Evolutionary conservation across 2,797 vertebrate genomes (phyloP), one percentile per base, ranked within the genome.

Genomic region (Semotilus atromaculatus): DNA sequence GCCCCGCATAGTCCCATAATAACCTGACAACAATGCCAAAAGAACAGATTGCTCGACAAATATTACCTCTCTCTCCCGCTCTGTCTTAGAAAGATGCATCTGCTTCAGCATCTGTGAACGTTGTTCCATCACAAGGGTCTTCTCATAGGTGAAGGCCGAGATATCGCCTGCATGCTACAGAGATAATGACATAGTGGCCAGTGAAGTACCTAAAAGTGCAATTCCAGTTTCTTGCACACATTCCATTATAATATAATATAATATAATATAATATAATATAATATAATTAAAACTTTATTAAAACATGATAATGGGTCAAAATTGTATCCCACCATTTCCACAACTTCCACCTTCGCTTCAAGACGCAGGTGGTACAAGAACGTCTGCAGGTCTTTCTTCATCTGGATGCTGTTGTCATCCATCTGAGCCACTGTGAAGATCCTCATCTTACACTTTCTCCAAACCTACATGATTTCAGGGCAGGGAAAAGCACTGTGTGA

Each of bases 401-500:
- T 99, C 93, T 98, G 97, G 93, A 99, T 99, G 90, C 97, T 98
- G 85, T 99, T 99, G 91, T 99, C 98, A 11, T 98, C 96, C 94
- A 97, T 96, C 88, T 99, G 97, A 36, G 98, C 98, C 0, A 99
- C 98, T 0, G 97, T 99, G 92, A 99, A 99, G 90, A 99, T 97
- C 38, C 97, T 95, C 97, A 99, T 99, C 89, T 95, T 96, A 88
- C 97, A 98, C 88, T 97, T 98, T 88, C 94, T 96, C 98, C 98
- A 99, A 31, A 99, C 98, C 98, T 99, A 73, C 19, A 84, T 67
- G 21, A 73, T 40, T n/a, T 29, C 21, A 64, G 21, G 7, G 7
- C 48, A 80, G 66, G 40, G 11, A 31, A n/a, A 64, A 16, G 29
- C 18, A 72, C 6, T 4, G 3, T 21, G 5, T 66, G 1, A 23